These are phyloP conservation scores for Spea bombifrons DNA, from an alignment of 2,113 vertebrate species.

Conservation along the genomic window DNA sequence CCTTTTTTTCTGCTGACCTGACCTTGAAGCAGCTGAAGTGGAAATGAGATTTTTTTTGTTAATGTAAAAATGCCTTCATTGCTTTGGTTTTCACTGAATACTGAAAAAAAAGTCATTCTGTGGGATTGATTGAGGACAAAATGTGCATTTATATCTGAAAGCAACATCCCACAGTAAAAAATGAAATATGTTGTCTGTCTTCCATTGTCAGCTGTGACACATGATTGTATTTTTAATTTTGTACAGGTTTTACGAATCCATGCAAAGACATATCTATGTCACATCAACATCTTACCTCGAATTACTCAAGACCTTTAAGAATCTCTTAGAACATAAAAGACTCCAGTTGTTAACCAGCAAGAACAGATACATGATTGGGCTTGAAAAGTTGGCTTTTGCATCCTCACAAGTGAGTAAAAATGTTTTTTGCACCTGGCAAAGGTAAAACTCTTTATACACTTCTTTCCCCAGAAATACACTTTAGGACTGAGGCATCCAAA, in stretches of 20 bases:
- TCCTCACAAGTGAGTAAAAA: conserved; percentile 51
- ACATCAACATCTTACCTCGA: conserved; percentile 58
- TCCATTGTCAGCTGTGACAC: conserved; percentile 54
- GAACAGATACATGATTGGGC: conserved; percentile 52
- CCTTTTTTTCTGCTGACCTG: conserved; percentile 59
- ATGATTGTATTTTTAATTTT: conserved; percentile 55
- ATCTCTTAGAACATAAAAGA: conserved; percentile 55
- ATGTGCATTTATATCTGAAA: conserved; percentile 53
- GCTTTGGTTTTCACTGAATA: conserved; percentile 56
- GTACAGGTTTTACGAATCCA: conserved; percentile 53
- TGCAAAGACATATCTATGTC: conserved; percentile 51
- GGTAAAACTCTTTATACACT: conserved; percentile 26
- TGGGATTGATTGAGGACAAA: conserved; percentile 59
- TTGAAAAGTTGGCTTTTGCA: conserved; percentile 54
- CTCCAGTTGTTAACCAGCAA: conserved; percentile 52
- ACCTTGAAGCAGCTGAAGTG: conserved; percentile 60
- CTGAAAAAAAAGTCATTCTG: conserved; percentile 53
- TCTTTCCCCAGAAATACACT: conserved; percentile 11
- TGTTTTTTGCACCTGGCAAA: conserved; percentile 27
- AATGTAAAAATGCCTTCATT: conserved; percentile 54
- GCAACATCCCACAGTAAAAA: conserved; percentile 43
- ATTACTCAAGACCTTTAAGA: conserved; percentile 57
- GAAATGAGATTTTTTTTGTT: conserved; percentile 61
- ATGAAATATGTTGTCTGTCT: conserved; percentile 51
- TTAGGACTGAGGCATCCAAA: conserved; percentile 35